Percentiles rank a stretch among this genome's conserved stretches.
Evolutionary conservation across 2,797 vertebrate genomes (phyloP).

Genomic region (Sitta carolinensis): DNA sequence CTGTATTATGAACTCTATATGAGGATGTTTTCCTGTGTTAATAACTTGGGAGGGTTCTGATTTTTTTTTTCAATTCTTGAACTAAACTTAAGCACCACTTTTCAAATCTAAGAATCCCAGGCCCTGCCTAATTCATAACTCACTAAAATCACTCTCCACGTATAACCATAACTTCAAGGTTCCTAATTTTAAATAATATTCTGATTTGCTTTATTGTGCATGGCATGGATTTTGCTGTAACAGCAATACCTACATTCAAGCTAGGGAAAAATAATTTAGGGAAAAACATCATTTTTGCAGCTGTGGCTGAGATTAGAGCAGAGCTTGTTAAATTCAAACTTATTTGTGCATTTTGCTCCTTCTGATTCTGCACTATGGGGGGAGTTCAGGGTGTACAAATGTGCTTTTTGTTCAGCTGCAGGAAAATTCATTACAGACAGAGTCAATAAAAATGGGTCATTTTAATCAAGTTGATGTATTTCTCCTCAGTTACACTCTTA

Average conservation of each 20-base stretch:
- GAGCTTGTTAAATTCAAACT: not conserved
- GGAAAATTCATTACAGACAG: slow-evolving; percentile 23
- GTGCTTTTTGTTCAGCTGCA: slow-evolving; percentile 12
- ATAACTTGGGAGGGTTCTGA: accelerated
- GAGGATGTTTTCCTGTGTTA: not conserved
- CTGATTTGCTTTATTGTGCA: not conserved
- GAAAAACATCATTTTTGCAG: not conserved
- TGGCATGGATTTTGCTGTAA: not conserved
- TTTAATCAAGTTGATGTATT: slow-evolving; percentile 49
- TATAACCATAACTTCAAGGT: not conserved
- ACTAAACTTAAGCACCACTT: not conserved
- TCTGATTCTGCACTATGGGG: not conserved
- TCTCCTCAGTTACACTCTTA: not conserved
- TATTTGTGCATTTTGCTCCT: not conserved
- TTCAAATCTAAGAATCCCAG: not conserved
- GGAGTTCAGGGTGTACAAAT: not conserved
- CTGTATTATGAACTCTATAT: not conserved
- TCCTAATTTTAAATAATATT: not conserved
- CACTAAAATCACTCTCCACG: not conserved
- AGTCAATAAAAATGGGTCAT: slow-evolving; percentile 33
- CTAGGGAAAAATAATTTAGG: not conserved
- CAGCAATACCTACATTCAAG: not conserved
- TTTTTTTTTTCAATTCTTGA: not conserved
- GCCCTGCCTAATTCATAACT: not conserved
- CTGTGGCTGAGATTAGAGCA: not conserved